phyloP scores from a whole-genome alignment of 2,888 invertebrate species.

The Heliconius charithonia region DNA sequence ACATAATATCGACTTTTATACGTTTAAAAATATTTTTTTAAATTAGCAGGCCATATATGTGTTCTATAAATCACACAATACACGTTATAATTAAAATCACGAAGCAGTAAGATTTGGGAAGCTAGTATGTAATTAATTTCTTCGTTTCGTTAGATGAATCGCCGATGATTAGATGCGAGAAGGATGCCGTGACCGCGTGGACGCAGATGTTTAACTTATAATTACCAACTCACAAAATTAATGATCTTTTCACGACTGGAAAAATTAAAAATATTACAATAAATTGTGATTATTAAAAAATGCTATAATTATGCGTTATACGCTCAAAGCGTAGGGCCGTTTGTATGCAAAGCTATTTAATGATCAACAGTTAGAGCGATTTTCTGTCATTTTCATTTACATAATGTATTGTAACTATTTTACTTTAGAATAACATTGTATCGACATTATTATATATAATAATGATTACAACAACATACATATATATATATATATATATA shows the following conservation, averaged over 20 bases:
- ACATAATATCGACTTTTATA: constrained; percentile 11
- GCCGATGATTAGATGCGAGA: constrained; percentile 74
- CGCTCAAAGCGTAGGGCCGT: constrained; percentile 30
- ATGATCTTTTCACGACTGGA: constrained; percentile 72
- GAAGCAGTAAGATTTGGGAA: constrained; percentile 75
- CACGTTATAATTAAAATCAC: constrained; percentile 78
- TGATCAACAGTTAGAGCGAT: constrained; percentile 18
- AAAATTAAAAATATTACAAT: constrained; percentile 45
- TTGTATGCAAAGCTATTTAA: constrained; percentile 34
- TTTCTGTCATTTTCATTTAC: constrained; percentile 25
- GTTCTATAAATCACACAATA: constrained; percentile 73
- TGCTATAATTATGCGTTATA: constrained; percentile 34
- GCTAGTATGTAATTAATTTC: constrained; percentile 80
- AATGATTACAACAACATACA: not conserved
- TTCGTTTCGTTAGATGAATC: constrained; percentile 79
- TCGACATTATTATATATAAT: not conserved
- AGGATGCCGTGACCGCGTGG: constrained; percentile 67
- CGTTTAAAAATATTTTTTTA: constrained; percentile 57
- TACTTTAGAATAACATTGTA: constrained; percentile 6
- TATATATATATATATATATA: no score
- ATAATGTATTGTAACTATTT: constrained; percentile 11
- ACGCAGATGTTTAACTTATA: constrained; percentile 79
- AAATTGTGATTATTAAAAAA: constrained; percentile 43
- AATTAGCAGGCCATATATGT: constrained; percentile 72
- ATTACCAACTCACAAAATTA: constrained; percentile 68